Evolutionary conservation across 2,888 invertebrate species (phyloP).

Genomic region (Limnephilus marmoratus): DNA sequence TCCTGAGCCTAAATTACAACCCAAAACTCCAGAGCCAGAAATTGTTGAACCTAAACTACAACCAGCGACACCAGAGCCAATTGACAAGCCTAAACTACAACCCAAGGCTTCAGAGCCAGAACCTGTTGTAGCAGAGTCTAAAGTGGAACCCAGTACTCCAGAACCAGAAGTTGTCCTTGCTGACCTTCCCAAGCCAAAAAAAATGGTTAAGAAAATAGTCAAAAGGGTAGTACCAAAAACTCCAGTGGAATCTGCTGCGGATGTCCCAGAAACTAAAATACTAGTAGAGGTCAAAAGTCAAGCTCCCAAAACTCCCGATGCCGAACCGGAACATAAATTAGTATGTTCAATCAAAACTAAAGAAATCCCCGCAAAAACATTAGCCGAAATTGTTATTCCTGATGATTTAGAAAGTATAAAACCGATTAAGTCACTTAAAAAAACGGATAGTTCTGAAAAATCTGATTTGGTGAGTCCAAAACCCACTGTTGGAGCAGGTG

Average conservation of each 20-base stretch:
- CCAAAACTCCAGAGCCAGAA: constrained; percentile 23
- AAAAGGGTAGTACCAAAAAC: constrained; percentile 17
- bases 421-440: constrained; percentile 62
- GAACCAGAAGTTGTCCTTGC: constrained; percentile 52
- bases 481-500: background rate
- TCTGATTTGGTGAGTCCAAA: constrained; percentile 38
- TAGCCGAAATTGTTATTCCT: constrained; percentile 45
- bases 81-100: background rate
- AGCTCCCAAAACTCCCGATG: constrained; percentile 45
- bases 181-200: constrained; percentile 61
- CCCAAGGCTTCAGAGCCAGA: constrained; percentile 31
- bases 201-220: constrained; percentile 40
- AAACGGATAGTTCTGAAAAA: constrained; percentile 59
- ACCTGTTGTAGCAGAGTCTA: constrained; percentile 47
- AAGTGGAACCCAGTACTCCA: background rate
- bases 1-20: background rate
- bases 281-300: constrained; percentile 26
- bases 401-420: constrained; percentile 47
- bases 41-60: background rate
- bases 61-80: constrained; percentile 20
- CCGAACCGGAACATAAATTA: constrained; percentile 44
- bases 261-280: constrained; percentile 46
- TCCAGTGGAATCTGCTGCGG: constrained; percentile 69
- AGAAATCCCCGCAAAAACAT: constrained; percentile 27
- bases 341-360: constrained; percentile 51